phyloP scores from a whole-genome alignment of 2,888 invertebrate genomes.

The Eurois occulta region DNA sequence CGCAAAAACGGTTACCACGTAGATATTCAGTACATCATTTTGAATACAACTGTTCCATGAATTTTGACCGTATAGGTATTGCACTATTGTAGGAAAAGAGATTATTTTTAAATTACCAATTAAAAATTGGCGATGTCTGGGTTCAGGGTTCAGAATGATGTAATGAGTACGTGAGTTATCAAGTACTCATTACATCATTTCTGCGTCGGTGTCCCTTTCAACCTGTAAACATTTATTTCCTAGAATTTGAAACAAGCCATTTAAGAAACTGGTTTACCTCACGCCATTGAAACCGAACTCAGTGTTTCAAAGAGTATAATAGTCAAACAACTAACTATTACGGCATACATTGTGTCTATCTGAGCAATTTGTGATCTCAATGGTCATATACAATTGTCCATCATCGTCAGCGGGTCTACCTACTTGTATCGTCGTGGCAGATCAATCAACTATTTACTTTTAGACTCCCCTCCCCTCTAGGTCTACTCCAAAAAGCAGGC shows the following conservation, averaged over 20 bases:
- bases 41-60: too few relatives aligned
- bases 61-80: too few relatives aligned
- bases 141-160: too few relatives aligned
- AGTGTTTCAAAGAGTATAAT: background rate
- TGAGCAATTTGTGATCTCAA: background rate
- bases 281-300: background rate
- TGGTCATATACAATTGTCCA: background rate
- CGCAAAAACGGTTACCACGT: too few relatives aligned
- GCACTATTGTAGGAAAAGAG: too few relatives aligned
- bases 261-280: background rate
- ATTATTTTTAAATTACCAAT: too few relatives aligned
- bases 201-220: too few relatives aligned
- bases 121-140: too few relatives aligned
- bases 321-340: background rate
- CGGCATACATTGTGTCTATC: background rate
- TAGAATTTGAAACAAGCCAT: background rate
- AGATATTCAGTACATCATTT: too few relatives aligned
- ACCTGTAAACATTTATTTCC: background rate
- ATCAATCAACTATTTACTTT: constrained; percentile 10
- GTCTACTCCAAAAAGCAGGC: background rate
- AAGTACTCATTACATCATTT: too few relatives aligned
- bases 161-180: too few relatives aligned
- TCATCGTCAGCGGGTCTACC: too few relatives aligned
- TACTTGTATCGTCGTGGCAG: background rate
- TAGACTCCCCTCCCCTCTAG: constrained; percentile 6